These are phyloP conservation scores for Lacerta viridis DNA, from an alignment of 2,797 vertebrate species.

Conservation along the genomic window DNA sequence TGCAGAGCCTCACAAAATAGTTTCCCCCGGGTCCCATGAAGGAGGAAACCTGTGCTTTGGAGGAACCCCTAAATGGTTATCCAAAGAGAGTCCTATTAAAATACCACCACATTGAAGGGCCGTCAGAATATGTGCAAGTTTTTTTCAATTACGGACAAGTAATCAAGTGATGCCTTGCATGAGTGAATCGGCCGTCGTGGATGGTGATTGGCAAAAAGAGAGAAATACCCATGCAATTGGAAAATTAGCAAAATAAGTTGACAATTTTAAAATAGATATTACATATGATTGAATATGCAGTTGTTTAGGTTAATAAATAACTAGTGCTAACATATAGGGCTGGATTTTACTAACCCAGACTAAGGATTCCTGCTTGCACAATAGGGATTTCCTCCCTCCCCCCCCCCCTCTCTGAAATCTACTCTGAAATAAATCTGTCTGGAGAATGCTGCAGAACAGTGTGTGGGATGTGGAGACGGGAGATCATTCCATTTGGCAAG, in stretches of 20 bases:
- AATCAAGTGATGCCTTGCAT: not conserved
- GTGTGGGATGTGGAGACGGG: too few species aligned
- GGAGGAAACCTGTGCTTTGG: not conserved
- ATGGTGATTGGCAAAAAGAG: not conserved
- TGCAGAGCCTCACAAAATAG: not conserved
- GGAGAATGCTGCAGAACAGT: too few species aligned
- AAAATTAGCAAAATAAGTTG: not conserved
- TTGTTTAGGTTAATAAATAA: not conserved
- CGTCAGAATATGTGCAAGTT: not conserved
- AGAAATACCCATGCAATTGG: not conserved
- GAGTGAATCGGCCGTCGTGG: not conserved
- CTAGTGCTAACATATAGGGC: not conserved
- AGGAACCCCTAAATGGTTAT: not conserved
- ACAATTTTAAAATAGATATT: not conserved
- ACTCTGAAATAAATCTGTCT: too few species aligned
- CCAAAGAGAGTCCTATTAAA: not conserved
- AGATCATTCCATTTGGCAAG: too few species aligned
- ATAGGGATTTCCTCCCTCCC: too few species aligned
- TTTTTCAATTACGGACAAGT: not conserved
- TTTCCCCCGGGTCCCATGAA: not conserved
- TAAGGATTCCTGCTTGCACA: too few species aligned
- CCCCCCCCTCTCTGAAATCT: too few species aligned
- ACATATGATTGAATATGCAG: not conserved
- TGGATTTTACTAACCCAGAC: too few species aligned
- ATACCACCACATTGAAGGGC: not conserved